A percentile compares a stretch with the other conserved stretches of the same genome.
Evolutionary conservation across 2,113 vertebrate species (phyloP).

Genomic region (Ramphastos sulfuratus): DNA sequence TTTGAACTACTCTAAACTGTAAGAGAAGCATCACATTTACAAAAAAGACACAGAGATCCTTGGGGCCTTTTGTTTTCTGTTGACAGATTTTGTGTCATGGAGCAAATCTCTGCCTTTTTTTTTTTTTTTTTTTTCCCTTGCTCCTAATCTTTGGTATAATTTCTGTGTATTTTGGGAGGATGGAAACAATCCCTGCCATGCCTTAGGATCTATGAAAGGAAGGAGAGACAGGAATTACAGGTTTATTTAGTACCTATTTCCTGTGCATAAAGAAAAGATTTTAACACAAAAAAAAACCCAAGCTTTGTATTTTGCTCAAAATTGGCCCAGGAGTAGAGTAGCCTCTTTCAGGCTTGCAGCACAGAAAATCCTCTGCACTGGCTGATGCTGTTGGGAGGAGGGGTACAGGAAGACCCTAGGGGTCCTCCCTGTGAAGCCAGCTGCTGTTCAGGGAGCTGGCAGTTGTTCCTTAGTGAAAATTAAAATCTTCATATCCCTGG

Average conservation of each 20-base stretch:
- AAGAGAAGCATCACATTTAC: neutral
- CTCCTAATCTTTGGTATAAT: neutral
- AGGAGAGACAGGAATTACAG: neutral
- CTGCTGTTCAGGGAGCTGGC: neutral
- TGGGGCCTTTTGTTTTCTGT: neutral
- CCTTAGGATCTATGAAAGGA: neutral
- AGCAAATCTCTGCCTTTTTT: neutral
- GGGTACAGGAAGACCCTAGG: neutral
- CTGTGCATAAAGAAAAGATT: neutral
- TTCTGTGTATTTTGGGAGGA: neutral
- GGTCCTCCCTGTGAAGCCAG: neutral
- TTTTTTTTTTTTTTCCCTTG: neutral
- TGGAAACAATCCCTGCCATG: neutral
- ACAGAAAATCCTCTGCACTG: neutral
- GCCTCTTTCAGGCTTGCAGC: neutral
- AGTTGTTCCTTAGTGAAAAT: neutral
- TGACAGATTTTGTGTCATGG: neutral
- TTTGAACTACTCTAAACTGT: neutral
- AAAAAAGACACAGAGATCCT: neutral
- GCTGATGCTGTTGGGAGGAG: neutral
- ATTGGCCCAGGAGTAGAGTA: neutral
- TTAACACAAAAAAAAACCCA: accelerated
- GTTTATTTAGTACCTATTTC: neutral
- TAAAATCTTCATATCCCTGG: neutral
- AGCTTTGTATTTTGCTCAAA: neutral